Conservation (phyloP, 2,113 vertebrate species). For the mouse (Mus musculus) region DNA sequence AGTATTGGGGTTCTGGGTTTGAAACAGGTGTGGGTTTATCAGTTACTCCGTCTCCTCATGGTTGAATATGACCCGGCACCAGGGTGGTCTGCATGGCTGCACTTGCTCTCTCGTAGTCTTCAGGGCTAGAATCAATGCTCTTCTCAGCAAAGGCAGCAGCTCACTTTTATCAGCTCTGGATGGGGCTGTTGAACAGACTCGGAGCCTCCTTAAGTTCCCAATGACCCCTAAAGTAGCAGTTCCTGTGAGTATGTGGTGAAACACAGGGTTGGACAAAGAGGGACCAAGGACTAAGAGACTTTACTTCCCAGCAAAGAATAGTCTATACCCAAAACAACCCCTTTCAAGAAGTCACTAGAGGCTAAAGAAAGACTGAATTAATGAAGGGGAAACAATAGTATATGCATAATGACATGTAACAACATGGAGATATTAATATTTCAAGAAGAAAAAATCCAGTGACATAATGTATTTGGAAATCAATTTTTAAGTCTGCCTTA, state of each 20-base stretch:
- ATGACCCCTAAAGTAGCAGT: background rate
- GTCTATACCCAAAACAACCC: background rate
- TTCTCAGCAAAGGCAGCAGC: background rate
- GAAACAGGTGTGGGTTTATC: background rate
- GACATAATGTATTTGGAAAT: background rate
- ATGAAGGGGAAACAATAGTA: background rate
- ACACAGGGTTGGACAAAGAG: background rate
- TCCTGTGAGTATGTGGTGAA: background rate
- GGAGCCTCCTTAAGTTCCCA: background rate
- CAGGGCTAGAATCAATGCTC: no score
- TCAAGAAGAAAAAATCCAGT: background rate
- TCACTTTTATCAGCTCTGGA: background rate
- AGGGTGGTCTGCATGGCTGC: no score
- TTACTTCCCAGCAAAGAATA: background rate
- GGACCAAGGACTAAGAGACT: background rate
- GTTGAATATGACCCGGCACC: background rate
- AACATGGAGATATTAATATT: background rate
- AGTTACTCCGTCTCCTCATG: background rate
- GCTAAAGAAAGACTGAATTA: background rate
- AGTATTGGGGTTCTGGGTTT: background rate
- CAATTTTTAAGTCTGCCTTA: background rate
- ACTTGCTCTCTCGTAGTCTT: background rate
- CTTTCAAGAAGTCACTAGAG: background rate
- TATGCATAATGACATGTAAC: background rate
- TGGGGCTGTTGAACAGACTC: background rate